Percentiles rank a stretch among this genome's conserved stretches.
Evolutionary conservation across 1,140 invertebrate species (phyloP).

Genomic region (Leptoteleia sp.): DNA sequence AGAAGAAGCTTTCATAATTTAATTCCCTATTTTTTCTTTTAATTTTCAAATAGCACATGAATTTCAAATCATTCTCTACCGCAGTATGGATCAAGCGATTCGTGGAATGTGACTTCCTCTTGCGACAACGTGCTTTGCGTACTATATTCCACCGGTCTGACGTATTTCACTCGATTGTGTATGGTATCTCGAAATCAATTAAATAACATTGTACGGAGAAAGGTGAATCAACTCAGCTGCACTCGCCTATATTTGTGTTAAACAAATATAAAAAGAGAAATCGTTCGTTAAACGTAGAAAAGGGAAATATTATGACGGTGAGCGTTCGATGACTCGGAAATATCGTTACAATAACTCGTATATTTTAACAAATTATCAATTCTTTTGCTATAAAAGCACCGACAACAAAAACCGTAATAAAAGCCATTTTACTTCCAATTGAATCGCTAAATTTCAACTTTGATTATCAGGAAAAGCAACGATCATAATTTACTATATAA

Average conservation of each 20-base stretch:
- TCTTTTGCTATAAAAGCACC: no score
- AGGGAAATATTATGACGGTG: slow-evolving; percentile 6
- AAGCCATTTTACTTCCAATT: no score
- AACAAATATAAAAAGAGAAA: slow-evolving; percentile 10
- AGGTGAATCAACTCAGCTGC: slow-evolving; percentile 53
- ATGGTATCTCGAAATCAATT: slow-evolving; percentile 54
- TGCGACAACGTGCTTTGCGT: slow-evolving; percentile 58
- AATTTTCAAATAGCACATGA: slow-evolving; percentile 26
- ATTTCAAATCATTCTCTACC: slow-evolving; percentile 24
- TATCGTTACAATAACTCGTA: no score
- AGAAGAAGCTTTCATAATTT: slow-evolving; percentile 27
- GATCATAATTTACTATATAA: no score
- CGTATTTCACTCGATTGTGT: slow-evolving; percentile 35
- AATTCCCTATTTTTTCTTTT: slow-evolving; percentile 2
- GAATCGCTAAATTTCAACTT: no score
- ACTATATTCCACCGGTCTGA: slow-evolving; percentile 24
- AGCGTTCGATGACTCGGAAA: slow-evolving; percentile 33
- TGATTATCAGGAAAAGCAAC: no score
- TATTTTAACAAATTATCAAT: no score
- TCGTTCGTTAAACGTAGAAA: no score
- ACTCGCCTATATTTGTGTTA: slow-evolving; percentile 31
- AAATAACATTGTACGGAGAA: slow-evolving; percentile 38
- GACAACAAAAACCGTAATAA: no score
- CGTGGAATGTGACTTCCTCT: slow-evolving; percentile 65
- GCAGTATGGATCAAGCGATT: slow-evolving; percentile 45